Conservation (phyloP, 2,113 vertebrate genomes). For the Sphyrna mokarran region DNA sequence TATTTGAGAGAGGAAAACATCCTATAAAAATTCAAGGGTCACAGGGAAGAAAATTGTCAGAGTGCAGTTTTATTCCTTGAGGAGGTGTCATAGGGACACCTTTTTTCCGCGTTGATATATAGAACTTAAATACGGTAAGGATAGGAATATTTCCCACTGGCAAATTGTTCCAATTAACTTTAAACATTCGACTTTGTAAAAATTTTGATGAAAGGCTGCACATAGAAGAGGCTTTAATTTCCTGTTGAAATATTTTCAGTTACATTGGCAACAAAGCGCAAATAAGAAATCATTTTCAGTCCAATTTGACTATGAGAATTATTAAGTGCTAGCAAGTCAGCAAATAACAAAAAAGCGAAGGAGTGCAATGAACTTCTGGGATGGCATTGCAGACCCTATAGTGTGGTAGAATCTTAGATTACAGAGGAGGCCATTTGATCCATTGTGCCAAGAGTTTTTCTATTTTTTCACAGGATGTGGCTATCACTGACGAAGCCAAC, state of each 20-base stretch:
- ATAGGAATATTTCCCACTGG: not conserved
- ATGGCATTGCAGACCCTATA: not conserved
- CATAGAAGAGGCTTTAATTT: not conserved
- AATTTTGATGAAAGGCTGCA: not conserved
- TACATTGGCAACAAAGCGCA: not conserved
- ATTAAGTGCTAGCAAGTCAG: not conserved
- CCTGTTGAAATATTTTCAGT: not conserved
- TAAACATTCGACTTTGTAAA: not conserved
- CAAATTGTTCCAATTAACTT: not conserved
- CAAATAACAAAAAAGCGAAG: not conserved
- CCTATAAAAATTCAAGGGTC: not conserved
- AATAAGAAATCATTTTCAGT: not conserved
- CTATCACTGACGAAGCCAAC: no score
- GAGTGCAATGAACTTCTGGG: not conserved
- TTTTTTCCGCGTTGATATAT: not conserved
- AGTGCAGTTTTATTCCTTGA: slow-evolving; percentile 21
- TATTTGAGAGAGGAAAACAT: not conserved
- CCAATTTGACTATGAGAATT: not conserved
- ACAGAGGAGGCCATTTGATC: not conserved
- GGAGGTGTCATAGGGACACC: not conserved
- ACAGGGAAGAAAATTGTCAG: not conserved
- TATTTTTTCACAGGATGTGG: no score
- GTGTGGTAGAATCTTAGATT: not conserved
- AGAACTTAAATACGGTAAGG: not conserved
- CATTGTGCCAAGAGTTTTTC: not conserved